phyloP scores from a whole-genome alignment of 2,113 vertebrate genomes.

The Oenanthe oenanthe region DNA sequence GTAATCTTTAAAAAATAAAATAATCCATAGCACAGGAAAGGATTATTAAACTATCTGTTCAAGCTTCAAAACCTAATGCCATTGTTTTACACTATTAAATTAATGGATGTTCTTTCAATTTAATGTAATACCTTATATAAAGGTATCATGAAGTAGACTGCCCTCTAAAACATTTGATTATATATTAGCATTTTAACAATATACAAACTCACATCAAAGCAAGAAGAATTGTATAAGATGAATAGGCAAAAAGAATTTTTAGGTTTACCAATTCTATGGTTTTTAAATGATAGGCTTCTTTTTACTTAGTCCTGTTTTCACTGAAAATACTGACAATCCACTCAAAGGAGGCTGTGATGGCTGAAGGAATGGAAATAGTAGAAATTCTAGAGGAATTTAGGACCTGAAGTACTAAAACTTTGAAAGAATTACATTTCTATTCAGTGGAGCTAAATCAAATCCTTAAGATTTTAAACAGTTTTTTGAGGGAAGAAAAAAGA shows the following conservation, averaged over 20 bases:
- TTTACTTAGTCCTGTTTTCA: neutral
- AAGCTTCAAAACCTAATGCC: neutral
- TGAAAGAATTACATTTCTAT: neutral
- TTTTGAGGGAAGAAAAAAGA: neutral
- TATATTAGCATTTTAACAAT: neutral
- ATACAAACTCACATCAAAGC: neutral
- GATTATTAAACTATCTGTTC: neutral
- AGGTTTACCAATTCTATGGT: neutral
- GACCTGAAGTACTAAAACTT: neutral
- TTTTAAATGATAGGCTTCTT: neutral
- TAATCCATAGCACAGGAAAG: neutral
- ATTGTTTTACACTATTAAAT: neutral
- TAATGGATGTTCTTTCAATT: neutral
- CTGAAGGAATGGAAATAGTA: neutral
- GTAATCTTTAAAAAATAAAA: neutral
- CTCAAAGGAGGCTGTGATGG: neutral
- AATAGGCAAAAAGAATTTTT: neutral
- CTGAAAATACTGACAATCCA: neutral
- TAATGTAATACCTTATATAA: neutral
- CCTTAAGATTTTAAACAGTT: neutral
- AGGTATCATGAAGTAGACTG: neutral
- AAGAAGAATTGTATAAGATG: neutral
- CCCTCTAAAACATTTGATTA: neutral
- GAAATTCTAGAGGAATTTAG: neutral
- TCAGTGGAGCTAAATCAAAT: neutral